Base-by-base conservation (phyloP, 2,888 invertebrate genomes). In the Drosophila fungiperda region DNA sequence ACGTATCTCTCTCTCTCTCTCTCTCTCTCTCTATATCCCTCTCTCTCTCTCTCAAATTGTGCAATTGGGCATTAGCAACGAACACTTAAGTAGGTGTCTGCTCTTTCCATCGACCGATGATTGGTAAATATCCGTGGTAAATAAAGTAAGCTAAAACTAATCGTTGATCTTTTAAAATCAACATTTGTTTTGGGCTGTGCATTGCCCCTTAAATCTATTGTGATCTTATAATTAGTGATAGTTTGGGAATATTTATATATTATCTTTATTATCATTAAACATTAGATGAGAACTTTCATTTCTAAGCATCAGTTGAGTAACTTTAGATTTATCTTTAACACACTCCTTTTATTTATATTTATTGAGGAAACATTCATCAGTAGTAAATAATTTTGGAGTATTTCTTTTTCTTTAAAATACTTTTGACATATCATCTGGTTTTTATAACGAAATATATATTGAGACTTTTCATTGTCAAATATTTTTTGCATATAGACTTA, bases 1-100 rank as follows among this genome's bases (percentile, higher is more conserved):
- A 91, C 89, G 89, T 88, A 68, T 70, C 69, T 73, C 68, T 71
- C 68, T 67, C 68, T 36, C 40, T 40, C 40, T 2, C 12, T 11
- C 33, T 33, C 11, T 11, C 33, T 36, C 38, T 8, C 3, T 38
- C 17, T 38, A 5, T 26, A 26, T 26, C 1, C 5, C 12, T 6
- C 8, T 38, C 17, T 38, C 17, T 38, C 38, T 38, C 38, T 17
- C 17, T 8, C 38, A 23, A 7, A 45, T 45, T 45, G 20, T 3
- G 45, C 20, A 8, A 45, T 45, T 45, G 45, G 23, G 23, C 20
- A 45, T 45, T 53, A 29, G 50, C 40, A 17, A n/a, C 49, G 50
- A 62, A 72, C 80, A 76, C 68, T 86, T 80, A 65, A 68, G 65
- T 59, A 68, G 64, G 68, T 78, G 82, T 62, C 66, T 62, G 66